These are phyloP conservation scores for Mactromeris polynyma DNA, from an alignment of 2,888 invertebrate genomes.

Conservation along the genomic window DNA sequence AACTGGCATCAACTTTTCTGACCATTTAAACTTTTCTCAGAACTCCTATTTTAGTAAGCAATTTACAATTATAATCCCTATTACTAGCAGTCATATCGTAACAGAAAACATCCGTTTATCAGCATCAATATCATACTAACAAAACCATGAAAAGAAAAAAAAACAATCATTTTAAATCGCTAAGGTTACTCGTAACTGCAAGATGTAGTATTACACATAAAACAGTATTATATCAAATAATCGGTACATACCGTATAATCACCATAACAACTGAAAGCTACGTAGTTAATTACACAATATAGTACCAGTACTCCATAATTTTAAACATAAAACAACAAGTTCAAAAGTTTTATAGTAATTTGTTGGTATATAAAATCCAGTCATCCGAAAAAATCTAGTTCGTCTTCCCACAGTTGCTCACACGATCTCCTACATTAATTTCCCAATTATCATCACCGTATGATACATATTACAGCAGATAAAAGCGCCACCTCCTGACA, in stretches of 20 bases:
- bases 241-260: not conserved
- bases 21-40: too few species aligned
- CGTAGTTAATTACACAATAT: not conserved
- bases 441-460: not conserved
- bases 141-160: not conserved
- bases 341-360: slow-evolving; percentile 3
- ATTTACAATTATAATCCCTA: too few species aligned
- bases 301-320: not conserved
- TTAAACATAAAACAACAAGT: slow-evolving; percentile 4
- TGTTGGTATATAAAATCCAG: not conserved
- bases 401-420: not conserved
- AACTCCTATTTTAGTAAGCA: too few species aligned
- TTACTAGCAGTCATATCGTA: too few species aligned
- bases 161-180: not conserved
- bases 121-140: too few species aligned
- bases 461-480: not conserved
- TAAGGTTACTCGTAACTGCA: not conserved
- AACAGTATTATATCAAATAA: not conserved
- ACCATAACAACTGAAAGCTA: not conserved
- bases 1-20: too few species aligned
- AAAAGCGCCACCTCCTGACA: not conserved
- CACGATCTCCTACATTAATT: not conserved
- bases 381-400: not conserved
- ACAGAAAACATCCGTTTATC: too few species aligned
- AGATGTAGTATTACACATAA: not conserved